Percentiles rank a stretch among this genome's conserved stretches.
phyloP scores from a whole-genome alignment of 2,113 vertebrate species.

The Notothenia coriiceps region DNA sequence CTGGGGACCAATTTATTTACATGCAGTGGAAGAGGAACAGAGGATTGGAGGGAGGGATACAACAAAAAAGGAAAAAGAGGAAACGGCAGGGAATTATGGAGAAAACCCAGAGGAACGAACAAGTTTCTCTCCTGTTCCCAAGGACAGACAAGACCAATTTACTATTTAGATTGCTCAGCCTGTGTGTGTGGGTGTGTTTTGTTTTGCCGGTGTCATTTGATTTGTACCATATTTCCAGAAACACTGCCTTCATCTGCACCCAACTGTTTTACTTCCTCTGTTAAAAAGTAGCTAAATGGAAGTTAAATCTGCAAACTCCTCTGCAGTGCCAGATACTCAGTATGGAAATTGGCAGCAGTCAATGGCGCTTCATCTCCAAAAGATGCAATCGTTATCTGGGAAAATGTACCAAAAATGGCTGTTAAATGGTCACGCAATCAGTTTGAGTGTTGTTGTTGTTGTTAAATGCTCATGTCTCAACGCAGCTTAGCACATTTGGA shows the following conservation, averaged over 20 bases:
- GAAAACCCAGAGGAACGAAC: constrained; percentile 64
- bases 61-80: constrained; percentile 58
- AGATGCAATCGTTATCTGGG: background rate
- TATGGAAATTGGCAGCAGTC: background rate
- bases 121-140: constrained; percentile 57
- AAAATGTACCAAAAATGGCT: background rate
- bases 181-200: constrained; percentile 33
- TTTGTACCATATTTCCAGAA: constrained; percentile 42
- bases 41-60: constrained; percentile 59
- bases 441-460: background rate
- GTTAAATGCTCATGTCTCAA: background rate
- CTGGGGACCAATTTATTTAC: constrained; percentile 86
- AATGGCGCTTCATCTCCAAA: background rate
- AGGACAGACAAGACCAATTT: constrained; percentile 70
- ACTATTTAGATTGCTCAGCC: constrained; percentile 46
- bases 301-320: background rate
- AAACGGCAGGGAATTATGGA: constrained; percentile 69
- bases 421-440: too few relatives aligned
- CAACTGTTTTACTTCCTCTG: constrained; percentile 33
- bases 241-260: constrained; percentile 18
- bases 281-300: constrained; percentile 10
- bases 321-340: background rate
- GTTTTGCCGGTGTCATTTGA: constrained; percentile 27
- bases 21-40: constrained; percentile 75
- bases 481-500: too few relatives aligned